Evolutionary conservation across 2,113 vertebrate species (phyloP), one percentile per base, ranked within the genome.

Genomic region (Erpornis zantholeuca): DNA sequence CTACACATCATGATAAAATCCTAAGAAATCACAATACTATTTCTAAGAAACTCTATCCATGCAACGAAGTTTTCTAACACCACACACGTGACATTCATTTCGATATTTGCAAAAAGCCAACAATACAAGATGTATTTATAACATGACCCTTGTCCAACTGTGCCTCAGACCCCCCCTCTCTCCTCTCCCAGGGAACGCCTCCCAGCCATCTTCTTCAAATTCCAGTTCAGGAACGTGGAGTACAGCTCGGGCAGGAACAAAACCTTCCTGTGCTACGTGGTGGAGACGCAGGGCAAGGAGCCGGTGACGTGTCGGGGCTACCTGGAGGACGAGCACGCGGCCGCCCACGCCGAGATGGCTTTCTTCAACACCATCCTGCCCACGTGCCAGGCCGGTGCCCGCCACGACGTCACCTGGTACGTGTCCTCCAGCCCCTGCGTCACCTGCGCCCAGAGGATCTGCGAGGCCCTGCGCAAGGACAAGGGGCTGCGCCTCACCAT

Each of bases 211-310:
- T 98, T 96, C 92, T 99, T 98, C 97, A 99, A 99, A 95, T 99
- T 99, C 97, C 99, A 99, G 97, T 99, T 99, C 97, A 98, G 99
- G 97, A 99, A 99, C 0, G 99, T 99, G 92, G 99, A 99, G 56
- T 99, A 99, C 94, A 99, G 99, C 12, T 99, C 99, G 0, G 99
- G 99, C n/a, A 97, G 99, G 53, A 99, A 99, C 96, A 99, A 99
- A 97, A 99, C 99, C 90, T 98, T 99, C 92, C 98, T 99, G 87
- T 99, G 98, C 94, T 99, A 99, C 2, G 98, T 99, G 79, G 68
- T 99, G 3, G 99, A 99, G 71, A 97, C 96, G 11, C 97, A 97
- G 93, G 97, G 97, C 40, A 97, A 95, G 38, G 96, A 96, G 24
- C 89, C 98, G 3, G 97, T 76, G 23, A 97, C 98, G 3, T 71